Base-by-base conservation (phyloP, 2,888 invertebrate genomes). In the Plagodis dolabraria region DNA sequence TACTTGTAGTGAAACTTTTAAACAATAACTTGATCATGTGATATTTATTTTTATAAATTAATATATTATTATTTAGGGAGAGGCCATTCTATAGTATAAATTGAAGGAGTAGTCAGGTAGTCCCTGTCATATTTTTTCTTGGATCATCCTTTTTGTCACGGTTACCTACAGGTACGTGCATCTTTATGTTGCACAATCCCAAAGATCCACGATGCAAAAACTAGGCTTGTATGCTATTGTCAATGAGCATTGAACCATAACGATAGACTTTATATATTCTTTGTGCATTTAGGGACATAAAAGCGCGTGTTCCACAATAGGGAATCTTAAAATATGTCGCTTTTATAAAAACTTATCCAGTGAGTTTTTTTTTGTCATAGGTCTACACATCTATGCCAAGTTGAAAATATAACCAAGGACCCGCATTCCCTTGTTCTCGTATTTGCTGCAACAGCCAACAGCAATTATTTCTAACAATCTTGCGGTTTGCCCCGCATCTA, bases 381-480 rank as follows among this genome's bases (percentile, higher is more conserved):
- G 67, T 74, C 66, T 70, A 73, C 2, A 6, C 10, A 40, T 75
- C 76, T 71, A 74, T 72, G 73, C 66, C 69, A 71, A 72, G 72
- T 75, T 77, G 74, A 78, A 77, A 74, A 78, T 79, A 72, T 63
- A 71, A 74, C 63, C 76, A 71, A 70, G 71, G 71, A 78, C 90
- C 89, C 91, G 91, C 89, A 92, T 90, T 81, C 76, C 69, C 70
- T 60, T 22, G 22, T 22, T 22, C 68, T 77, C 75, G 77, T 82
- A 83, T 86, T 86, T 80, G 65, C 75, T 79, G 76, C 79, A 82
- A 85, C 81, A 83, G 79, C 72, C 73, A 78, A 77, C 70, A 72
- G 82, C 85, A 89, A 92, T 92, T 89, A 90, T 77, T 82, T 86
- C 86, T 89, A 91, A 89, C 84, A 85, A 88, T 82, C 81, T 84